Percentiles rank a stretch among this genome's conserved stretches.
phyloP scores from a whole-genome alignment of 2,888 invertebrate genomes.

The Melangyna quadrimaculata region DNA sequence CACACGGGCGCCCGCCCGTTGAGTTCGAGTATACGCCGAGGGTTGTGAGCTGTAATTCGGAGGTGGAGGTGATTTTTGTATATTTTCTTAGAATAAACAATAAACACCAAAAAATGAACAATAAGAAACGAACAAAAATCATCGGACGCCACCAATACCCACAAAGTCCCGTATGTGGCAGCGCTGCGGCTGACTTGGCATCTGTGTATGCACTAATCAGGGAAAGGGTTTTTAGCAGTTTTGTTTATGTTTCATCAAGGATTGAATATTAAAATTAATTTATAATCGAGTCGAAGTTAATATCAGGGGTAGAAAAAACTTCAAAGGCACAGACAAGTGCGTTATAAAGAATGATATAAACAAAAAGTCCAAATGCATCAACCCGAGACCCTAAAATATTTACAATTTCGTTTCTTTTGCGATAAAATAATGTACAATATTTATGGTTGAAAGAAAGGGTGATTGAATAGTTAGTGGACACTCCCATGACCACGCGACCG shows the following conservation, averaged over 20 bases:
- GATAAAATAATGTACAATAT: too few relatives aligned
- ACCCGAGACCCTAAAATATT: too few relatives aligned
- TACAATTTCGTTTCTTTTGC: too few relatives aligned
- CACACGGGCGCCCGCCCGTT: not conserved
- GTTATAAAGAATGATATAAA: not conserved
- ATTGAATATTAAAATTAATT: constrained; percentile 74
- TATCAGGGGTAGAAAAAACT: constrained; percentile 24
- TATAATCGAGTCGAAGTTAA: constrained; percentile 69
- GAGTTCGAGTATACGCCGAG: constrained; percentile 30
- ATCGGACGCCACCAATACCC: constrained; percentile 51
- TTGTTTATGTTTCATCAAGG: constrained; percentile 43
- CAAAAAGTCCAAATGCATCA: not conserved
- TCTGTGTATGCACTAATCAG: constrained; percentile 17
- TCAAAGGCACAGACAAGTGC: constrained; percentile 11
- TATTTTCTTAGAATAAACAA: constrained; percentile 68
- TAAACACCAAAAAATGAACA: constrained; percentile 41
- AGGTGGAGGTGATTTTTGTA: constrained; percentile 57
- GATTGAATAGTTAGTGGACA: too few relatives aligned
- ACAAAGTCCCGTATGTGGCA: constrained; percentile 29
- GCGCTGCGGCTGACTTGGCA: constrained; percentile 16
- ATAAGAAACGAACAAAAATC: constrained; percentile 18
- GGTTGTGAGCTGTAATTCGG: constrained; percentile 24
- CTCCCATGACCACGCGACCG: too few relatives aligned
- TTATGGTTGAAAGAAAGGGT: too few relatives aligned
- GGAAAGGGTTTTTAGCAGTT: constrained; percentile 42